Evolutionary conservation across 2,113 vertebrate genomes (phyloP), one percentile per base, ranked within the genome.

Genomic region (Pogona vitticeps): DNA sequence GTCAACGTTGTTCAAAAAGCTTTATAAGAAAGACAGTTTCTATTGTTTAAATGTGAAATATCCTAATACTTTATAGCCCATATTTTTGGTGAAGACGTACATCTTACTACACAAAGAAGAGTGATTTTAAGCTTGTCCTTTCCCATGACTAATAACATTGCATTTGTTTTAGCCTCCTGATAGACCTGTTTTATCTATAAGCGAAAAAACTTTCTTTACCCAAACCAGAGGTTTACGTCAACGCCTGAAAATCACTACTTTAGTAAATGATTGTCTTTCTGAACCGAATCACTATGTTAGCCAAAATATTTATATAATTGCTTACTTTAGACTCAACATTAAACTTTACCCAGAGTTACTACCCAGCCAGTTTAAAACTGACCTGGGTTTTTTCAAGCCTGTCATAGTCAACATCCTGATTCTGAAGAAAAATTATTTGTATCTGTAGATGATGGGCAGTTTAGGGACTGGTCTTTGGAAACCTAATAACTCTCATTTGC

Each of bases 11-110:
- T 89, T 90, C 36, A 31, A 80, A 89, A 83, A 73, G 82, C 88
- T 88, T 28, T 46, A 12, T 0, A 0, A 90, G 89, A 90, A 94
- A 93, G 91, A 0, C 0, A 86, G 88, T 73, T 92, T 94, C 90
- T 92, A 76, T 91, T 90, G 83, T 82, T 89, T 76, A 88, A 94
- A 83, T 72, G 89, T 88, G 70, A 82, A 90, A 90, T 46, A 77
- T 72, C 67, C 85, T 88, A n/a, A 91, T 86, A 52, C 46, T 86
- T 76, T 79, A 33, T 82, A 65, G 81, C 83, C 70, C 83, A 52
- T 86, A 86, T 88, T 90, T 85, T 87, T 73, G 71, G 70, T 90
- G 78, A 40, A 26, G 77, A 88, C 91, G 70, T 0, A 88, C 86
- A 91, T 81, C 77, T 15, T 65, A 87, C 23, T 61, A 76, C 89